phyloP scores from a whole-genome alignment of 2,113 vertebrate species.

The Monarcha castaneiventris region DNA sequence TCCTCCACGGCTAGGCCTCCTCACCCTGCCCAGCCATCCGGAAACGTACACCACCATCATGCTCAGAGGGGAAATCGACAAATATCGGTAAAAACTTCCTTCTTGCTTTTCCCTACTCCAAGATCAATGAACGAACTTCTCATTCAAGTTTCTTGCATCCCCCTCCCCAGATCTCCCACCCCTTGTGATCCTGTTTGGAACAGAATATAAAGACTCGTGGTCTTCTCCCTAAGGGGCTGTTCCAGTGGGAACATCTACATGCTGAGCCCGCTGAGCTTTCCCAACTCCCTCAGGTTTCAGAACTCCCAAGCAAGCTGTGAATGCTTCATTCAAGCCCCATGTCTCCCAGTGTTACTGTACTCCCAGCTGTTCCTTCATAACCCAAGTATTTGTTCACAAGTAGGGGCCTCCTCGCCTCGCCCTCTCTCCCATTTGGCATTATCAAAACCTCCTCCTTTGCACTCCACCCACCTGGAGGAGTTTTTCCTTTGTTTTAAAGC shows the following conservation, averaged over 20 bases:
- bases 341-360: too few relatives aligned
- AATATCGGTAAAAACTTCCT: not conserved
- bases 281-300: not conserved
- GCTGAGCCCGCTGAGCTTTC: not conserved
- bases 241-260: not conserved
- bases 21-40: not conserved
- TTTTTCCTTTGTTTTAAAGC: not conserved
- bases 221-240: not conserved
- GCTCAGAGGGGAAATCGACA: not conserved
- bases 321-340: not conserved
- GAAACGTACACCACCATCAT: fast-evolving
- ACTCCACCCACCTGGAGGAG: not conserved
- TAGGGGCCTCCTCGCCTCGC: fast-evolving
- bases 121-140: not conserved
- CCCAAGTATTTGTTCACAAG: not conserved
- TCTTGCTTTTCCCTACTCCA: not conserved
- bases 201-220: fast-evolving
- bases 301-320: not conserved
- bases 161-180: not conserved
- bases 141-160: not conserved
- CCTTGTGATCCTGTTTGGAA: not conserved
- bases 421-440: not conserved
- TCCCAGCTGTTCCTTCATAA: not conserved
- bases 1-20: not conserved
- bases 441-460: not conserved